Percentiles rank a stretch among this genome's conserved stretches.
Conservation (phyloP, 2,797 vertebrate species). For the Enteromius anoplus region DNA sequence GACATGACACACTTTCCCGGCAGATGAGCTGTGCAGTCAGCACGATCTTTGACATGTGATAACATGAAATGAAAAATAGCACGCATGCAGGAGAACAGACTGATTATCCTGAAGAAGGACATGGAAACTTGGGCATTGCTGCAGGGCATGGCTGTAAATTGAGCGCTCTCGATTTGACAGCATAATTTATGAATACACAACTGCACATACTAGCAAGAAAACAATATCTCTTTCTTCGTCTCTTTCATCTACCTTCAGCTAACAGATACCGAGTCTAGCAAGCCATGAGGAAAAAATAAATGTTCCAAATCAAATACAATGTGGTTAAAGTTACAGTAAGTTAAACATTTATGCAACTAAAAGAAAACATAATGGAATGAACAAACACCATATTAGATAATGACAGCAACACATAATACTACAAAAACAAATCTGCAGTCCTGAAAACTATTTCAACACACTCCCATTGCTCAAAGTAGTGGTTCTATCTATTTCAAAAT, state of each 20-base stretch:
- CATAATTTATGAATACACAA: not conserved
- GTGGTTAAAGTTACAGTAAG: not conserved
- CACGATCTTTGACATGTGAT: slow-evolving; percentile 34
- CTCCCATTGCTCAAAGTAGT: not conserved
- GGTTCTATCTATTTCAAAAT: not conserved
- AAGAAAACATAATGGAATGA: not conserved
- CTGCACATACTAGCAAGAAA: not conserved
- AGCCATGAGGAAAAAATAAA: not conserved
- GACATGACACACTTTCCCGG: not conserved
- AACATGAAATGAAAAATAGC: slow-evolving; percentile 20
- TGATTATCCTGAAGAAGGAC: not conserved
- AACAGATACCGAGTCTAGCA: slow-evolving; percentile 4
- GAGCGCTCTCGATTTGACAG: not conserved
- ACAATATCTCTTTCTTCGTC: not conserved
- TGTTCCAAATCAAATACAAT: not conserved
- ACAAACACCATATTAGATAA: not conserved
- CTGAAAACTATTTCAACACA: not conserved
- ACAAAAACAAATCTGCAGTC: not conserved
- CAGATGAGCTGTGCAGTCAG: slow-evolving; percentile 25
- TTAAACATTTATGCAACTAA: not conserved
- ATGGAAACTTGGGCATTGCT: slow-evolving; percentile 17
- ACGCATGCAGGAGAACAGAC: not conserved
- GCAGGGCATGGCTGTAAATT: not conserved
- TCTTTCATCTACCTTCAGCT: not conserved
- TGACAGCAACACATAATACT: not conserved